Evolutionary conservation across 2,797 vertebrate genomes (phyloP).

Genomic region (Antennarius maculatus): DNA sequence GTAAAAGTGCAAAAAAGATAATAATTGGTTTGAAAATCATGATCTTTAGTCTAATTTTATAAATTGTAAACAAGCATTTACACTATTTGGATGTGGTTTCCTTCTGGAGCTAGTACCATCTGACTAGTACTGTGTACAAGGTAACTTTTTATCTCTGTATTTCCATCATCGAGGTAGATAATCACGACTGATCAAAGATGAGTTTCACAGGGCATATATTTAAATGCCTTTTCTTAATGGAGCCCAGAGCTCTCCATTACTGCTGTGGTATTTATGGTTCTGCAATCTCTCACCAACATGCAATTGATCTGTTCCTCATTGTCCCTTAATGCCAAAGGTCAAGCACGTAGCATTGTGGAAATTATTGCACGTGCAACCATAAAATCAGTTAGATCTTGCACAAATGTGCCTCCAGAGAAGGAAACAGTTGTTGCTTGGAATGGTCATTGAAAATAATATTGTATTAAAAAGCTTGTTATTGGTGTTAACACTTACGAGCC

Average conservation of each 20-base stretch:
- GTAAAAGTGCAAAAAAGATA: not conserved
- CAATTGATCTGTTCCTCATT: slow-evolving; percentile 46
- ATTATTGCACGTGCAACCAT: slow-evolving; percentile 15
- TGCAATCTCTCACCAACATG: slow-evolving; percentile 13
- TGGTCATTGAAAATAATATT: not conserved
- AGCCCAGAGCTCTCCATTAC: slow-evolving; percentile 23
- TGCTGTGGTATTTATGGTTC: slow-evolving; percentile 31
- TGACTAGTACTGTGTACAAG: not conserved
- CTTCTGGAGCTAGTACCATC: no score
- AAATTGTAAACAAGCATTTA: slow-evolving; percentile 2
- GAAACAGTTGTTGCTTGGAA: not conserved
- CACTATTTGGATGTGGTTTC: not conserved
- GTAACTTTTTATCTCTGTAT: not conserved
- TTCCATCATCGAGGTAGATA: not conserved
- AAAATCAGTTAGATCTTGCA: slow-evolving; percentile 3
- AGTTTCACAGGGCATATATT: slow-evolving; percentile 32
- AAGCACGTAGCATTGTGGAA: slow-evolving; percentile 29
- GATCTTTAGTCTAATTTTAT: slow-evolving; percentile 6
- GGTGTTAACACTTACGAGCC: not conserved
- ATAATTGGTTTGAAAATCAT: not conserved
- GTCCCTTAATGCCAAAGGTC: slow-evolving; percentile 11
- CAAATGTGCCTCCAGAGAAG: slow-evolving; percentile 6
- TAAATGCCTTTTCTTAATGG: slow-evolving; percentile 15
- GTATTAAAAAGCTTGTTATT: slow-evolving; percentile 1
- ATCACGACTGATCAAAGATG: slow-evolving; percentile 16